Conservation (phyloP, 2,113 vertebrate genomes). For the Smithornis capensis region DNA sequence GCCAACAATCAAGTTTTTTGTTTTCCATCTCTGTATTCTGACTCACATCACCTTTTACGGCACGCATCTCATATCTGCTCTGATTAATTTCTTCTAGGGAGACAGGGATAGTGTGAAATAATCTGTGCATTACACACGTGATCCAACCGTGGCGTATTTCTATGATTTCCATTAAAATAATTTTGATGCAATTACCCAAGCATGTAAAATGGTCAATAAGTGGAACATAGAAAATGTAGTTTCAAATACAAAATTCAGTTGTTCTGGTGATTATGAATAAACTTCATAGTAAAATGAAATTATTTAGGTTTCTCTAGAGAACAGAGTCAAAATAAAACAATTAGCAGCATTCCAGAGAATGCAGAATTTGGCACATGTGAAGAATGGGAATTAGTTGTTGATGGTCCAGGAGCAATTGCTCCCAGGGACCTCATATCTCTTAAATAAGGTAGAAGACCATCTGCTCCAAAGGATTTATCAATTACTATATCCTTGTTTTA, state of each 20-base stretch:
- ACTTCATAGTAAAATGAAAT: not conserved
- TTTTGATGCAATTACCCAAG: not conserved
- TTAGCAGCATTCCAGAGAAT: slow-evolving; percentile 44
- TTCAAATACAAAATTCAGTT: not conserved
- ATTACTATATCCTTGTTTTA: not conserved
- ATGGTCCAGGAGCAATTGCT: slow-evolving; percentile 48
- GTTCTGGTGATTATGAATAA: not conserved
- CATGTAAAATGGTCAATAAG: not conserved
- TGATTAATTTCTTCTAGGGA: not conserved
- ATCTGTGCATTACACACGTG: not conserved
- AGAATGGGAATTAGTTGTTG: slow-evolving; percentile 46
- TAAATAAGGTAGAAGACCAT: slow-evolving; percentile 55
- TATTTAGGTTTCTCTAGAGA: slow-evolving; percentile 31
- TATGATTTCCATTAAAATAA: slow-evolving; percentile 21
- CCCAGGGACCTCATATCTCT: slow-evolving; percentile 37
- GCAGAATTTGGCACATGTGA: slow-evolving; percentile 31
- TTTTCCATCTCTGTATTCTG: not conserved
- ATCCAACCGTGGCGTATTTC: not conserved
- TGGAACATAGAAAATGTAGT: not conserved
- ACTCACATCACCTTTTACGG: not conserved
- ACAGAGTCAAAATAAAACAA: not conserved
- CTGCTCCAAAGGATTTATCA: slow-evolving; percentile 54
- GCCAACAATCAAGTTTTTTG: not conserved
- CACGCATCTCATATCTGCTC: not conserved
- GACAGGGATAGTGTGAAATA: not conserved